A percentile compares a stretch with the other conserved stretches of the same genome.
Evolutionary conservation across 2,113 vertebrate genomes (phyloP).

Genomic region (Scomber colias): DNA sequence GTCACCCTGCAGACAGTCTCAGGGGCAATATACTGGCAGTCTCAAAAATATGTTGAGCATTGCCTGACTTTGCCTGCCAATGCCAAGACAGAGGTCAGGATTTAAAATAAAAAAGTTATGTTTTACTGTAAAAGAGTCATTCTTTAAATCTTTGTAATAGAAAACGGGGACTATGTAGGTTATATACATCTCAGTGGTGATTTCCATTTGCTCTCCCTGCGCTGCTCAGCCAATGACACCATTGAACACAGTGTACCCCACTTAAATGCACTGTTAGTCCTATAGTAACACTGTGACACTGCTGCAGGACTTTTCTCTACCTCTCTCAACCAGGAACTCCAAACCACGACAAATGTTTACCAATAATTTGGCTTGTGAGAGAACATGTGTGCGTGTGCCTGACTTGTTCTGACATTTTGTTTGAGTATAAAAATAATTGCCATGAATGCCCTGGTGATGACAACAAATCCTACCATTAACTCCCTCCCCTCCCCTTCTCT

Average conservation of each 20-base stretch:
- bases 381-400: not conserved
- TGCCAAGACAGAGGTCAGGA: not conserved
- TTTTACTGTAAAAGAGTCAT: too few species aligned
- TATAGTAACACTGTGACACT: conserved; percentile 27
- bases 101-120: not conserved
- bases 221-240: conserved; percentile 24
- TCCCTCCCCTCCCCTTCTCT: not conserved
- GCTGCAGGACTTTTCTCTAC: conserved; percentile 9
- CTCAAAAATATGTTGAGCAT: too few species aligned
- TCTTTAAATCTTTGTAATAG: not conserved
- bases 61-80: not conserved
- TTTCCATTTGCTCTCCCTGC: conserved; percentile 3
- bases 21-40: too few species aligned
- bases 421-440: conserved; percentile 14
- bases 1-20: too few species aligned
- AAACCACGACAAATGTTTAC: conserved; percentile 37
- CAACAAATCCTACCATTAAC: conserved; percentile 17
- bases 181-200: not conserved
- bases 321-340: conserved; percentile 20
- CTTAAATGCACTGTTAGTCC: conserved; percentile 18
- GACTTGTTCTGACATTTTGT: conserved; percentile 1
- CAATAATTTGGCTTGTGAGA: conserved; percentile 15
- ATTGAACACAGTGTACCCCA: not conserved
- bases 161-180: not conserved
- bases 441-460: conserved; percentile 23